Base-by-base conservation (phyloP, 2,888 invertebrate species). In the Drosophila meridionalis region DNA sequence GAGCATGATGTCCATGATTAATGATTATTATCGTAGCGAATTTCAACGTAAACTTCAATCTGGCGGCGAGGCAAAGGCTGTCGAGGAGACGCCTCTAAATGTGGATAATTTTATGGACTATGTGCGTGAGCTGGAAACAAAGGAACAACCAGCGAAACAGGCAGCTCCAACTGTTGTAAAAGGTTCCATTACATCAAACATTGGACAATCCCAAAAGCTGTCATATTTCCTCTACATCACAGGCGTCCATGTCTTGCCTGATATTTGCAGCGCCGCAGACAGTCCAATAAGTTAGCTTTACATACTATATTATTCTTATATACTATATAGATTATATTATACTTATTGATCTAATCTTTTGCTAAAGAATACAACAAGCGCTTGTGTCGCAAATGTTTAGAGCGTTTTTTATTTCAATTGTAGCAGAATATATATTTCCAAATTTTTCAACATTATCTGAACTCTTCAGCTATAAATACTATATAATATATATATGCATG, bases 21-120 rank as follows among this genome's bases (percentile, higher is more conserved):
- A 96, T 77, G 95, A 95, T 76, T 96, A 96, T 92, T 97, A 97
- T 90, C 95, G 95, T 76, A 94, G 94, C 47, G 95, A 96, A 92
- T 96, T 97, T 89, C 94, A 95, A 73, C 95, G 87, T 5, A 92
- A 93, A 69, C 55, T 92, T 2, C 80, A 91, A 64, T 38, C 64
- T 2, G 78, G 20, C 2, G 57, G 59, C 7, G 47, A 34, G 11
- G 8, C 70, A 0, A 74, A 76, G 12, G 14, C 30, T 26, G 52
- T 53, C 8, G 69, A 48, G 5, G 77, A 78, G 42, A 38, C 59
- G 4, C 65, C 88, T 26, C 58, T 85, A 1, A 81, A 73, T 68
- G 77, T 89, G 61, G 90, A 88, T 12, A 89, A 90, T 45, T 89
- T 88, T 50, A 87, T 89, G 88, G 86, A 89, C 8, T 90, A 81